phyloP scores from a whole-genome alignment of 2,113 vertebrate species.

The Ictidomys tridecemlineatus region DNA sequence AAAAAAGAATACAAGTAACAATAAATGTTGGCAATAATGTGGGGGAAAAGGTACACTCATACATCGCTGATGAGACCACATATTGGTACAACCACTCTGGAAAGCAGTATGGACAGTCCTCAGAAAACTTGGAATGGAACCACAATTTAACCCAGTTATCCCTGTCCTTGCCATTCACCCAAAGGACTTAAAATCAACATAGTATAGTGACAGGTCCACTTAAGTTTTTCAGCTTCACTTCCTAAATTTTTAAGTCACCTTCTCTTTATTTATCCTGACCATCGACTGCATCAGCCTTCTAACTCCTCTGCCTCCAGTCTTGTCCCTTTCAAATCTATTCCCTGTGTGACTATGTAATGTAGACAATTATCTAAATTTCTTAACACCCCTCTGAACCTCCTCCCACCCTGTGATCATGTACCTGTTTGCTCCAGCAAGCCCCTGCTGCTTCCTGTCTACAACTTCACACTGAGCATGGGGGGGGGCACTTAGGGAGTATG shows the following conservation, averaged over 20 bases:
- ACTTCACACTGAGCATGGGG: not conserved
- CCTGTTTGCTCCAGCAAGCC: not conserved
- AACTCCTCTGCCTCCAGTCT: not conserved
- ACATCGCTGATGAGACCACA: no score
- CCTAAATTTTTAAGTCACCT: not conserved
- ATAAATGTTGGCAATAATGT: no score
- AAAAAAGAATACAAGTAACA: no score
- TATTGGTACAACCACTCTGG: no score
- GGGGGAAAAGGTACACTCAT: no score
- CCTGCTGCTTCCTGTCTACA: not conserved
- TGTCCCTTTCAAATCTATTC: not conserved
- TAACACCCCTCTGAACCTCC: not conserved
- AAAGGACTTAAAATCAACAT: no score
- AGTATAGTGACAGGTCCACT: not conserved
- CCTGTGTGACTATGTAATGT: not conserved
- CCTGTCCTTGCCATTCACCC: no score
- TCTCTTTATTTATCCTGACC: not conserved
- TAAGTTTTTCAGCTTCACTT: not conserved
- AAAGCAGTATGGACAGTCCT: no score
- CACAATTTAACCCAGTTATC: no score
- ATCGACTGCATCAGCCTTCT: not conserved
- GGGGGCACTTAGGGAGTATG: not conserved
- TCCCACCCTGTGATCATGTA: not conserved
- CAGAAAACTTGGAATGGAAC: no score
- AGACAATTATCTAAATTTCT: conserved; percentile 14